Evolutionary conservation across 1,140 invertebrate genomes (phyloP), one percentile per base, ranked within the genome.

Genomic region (Bathynomus jamesi): DNA sequence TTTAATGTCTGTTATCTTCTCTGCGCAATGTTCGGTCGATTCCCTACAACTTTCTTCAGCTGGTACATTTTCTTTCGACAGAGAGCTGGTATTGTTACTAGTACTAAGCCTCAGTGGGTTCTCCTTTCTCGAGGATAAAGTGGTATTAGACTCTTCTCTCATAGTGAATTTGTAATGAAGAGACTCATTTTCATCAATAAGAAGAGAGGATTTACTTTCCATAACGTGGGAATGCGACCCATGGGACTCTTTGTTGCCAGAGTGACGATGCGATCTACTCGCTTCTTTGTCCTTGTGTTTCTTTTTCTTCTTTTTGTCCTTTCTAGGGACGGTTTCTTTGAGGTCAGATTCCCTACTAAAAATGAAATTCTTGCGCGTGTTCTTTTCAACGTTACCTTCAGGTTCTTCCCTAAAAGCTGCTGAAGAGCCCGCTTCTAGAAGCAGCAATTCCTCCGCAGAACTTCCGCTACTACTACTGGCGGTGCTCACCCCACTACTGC

Each of bases 261-360:
- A 53, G 21, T 53, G 40, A 5, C 40, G 40, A 53, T 53, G 72
- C n/a, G 65, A 69, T 2, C 71, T 61, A 31, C 61, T 65, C 17
- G 67, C 29, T 27, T 69, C 76, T 25, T 71, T 61, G 24, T 77
- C 76, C 29, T 70, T 74, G 21, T 74, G 76, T 63, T 70, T 72
- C 60, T 77, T 77, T 28, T 74, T 74, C 31, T 69, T 73, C 32
- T 76, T 76, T 63, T 73, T 76, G 24, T 76, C 73, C 61, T 77
- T 77, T 25, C 76, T 61, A 0, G 65, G 40, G 8, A 61, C n/a
- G 30, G 46, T 30, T 11, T 69, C 67, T 13, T 46, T 32, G n/a
- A 31, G 8, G 27, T 69, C 67, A 13, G 32, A 53, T 11, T 69
- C 67, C 1, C 40, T 11, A 11, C 21, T 21, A 53, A 53, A 53